These are phyloP conservation scores for Ceratotherium simum DNA, from an alignment of 2,113 vertebrate species.

Conservation along the genomic window DNA sequence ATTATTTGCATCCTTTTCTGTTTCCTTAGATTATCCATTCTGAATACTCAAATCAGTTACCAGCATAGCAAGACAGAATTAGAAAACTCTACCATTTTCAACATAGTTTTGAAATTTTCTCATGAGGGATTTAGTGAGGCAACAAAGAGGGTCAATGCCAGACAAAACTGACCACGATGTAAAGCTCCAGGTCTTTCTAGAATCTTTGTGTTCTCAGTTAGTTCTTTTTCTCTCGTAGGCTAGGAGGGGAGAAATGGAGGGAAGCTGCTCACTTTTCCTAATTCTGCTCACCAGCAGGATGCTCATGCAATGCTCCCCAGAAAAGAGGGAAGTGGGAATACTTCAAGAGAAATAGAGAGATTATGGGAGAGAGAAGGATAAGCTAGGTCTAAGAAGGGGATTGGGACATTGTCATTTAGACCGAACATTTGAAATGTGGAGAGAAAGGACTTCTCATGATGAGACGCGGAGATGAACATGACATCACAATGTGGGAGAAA, in stretches of 20 bases:
- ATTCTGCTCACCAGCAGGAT: fast-evolving
- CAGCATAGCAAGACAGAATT: not conserved
- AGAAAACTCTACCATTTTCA: not conserved
- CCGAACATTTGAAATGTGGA: fast-evolving
- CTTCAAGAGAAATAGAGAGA: fast-evolving
- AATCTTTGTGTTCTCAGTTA: fast-evolving
- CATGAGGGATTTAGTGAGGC: fast-evolving
- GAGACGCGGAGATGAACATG: fast-evolving
- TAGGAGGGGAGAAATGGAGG: fast-evolving
- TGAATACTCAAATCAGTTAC: not conserved
- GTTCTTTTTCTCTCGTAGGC: fast-evolving
- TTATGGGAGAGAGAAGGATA: fast-evolving
- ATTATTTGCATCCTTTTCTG: not conserved
- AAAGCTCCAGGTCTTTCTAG: fast-evolving
- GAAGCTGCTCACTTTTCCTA: fast-evolving
- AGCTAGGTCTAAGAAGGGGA: fast-evolving
- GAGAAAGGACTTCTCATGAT: fast-evolving
- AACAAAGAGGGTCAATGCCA: fast-evolving
- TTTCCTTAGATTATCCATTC: not conserved
- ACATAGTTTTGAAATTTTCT: not conserved
- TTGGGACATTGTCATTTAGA: fast-evolving
- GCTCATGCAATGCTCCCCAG: fast-evolving
- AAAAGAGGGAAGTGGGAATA: fast-evolving
- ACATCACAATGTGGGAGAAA: fast-evolving
- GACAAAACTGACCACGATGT: fast-evolving